Base-by-base conservation (phyloP, 2,888 invertebrate species). In the Lochmaea capreae region DNA sequence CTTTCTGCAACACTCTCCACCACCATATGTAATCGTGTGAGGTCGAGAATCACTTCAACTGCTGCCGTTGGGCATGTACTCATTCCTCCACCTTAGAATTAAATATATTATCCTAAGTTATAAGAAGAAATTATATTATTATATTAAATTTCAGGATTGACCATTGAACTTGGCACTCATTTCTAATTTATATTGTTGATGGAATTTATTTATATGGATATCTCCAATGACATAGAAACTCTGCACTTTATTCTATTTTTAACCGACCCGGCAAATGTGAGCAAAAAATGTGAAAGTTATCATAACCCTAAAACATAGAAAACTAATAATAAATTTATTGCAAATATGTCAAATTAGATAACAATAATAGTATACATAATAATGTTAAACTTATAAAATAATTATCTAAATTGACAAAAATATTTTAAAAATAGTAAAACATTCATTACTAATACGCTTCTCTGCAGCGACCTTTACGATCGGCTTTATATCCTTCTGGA, bases 401-500 rank as follows among this genome's bases (percentile, higher is more conserved):
- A 8, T 12, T 46, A 46, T 46, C 46, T 3, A 46, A 46, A 12
- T 14, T 12, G 12, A 12, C 2, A 62, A 39, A 26, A n/a, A n/a
- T n/a, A n/a, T n/a, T n/a, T 62, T 10, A 43, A 62, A 62, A 42
- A 62, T 54, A 10, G 0, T 16, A 39, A n/a, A 14, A 65, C 3
- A n/a, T 65, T 11, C 54, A 46, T 43, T 43, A 22, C 46, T 33
- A 52, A 62, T 69, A 62, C 10, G 1, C 26, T 43, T 71, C 71
- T 58, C 65, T 33, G 58, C 71, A 71, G 9, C 3, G 11, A 12
- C 71, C 71, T 26, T 12, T 57, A 33, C 9, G 22, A 58, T 71
- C 71, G n/a, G 71, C 65, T 26, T 43, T 11, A 39, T 3, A 71
- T 52, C 71, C 71, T 22, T 65, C 71, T 5, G n/a, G 22, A 10